Evolutionary conservation across 2,797 vertebrate species (phyloP).

Genomic region (Sebastes hubbsi): DNA sequence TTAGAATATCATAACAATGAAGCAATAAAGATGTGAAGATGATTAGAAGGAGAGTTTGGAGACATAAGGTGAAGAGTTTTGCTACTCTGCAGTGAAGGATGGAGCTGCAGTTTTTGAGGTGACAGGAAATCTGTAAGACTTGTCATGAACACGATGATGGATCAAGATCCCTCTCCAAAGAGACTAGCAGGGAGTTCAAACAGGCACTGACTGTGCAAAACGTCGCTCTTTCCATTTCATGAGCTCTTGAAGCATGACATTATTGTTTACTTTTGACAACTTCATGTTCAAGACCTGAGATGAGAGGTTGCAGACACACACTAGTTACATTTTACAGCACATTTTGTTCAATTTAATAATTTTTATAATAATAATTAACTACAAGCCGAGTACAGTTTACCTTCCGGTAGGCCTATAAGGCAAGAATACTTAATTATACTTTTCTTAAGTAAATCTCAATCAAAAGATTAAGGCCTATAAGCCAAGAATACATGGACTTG

Average conservation of each 20-base stretch:
- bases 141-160: not conserved
- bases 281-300: not conserved
- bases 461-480: no score
- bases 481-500: no score
- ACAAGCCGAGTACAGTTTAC: rapidly evolving
- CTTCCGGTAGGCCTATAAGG: no score
- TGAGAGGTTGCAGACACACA: not conserved
- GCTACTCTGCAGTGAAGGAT: not conserved
- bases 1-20: not conserved
- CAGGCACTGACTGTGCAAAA: not conserved
- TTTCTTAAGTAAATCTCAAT: no score
- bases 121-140: slow-evolving; percentile 5
- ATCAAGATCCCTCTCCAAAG: not conserved
- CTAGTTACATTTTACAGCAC: no score
- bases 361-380: not conserved
- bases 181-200: not conserved
- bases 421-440: no score
- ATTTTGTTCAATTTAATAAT: not conserved
- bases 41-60: not conserved
- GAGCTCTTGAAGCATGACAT: slow-evolving; percentile 10
- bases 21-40: not conserved
- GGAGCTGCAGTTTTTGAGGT: not conserved
- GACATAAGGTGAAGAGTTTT: not conserved
- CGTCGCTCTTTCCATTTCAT: not conserved
- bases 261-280: slow-evolving; percentile 10